A percentile compares a stretch with the other conserved stretches of the same genome.
phyloP scores from a whole-genome alignment of 1,140 invertebrate species.

The Micrasema longulum region DNA sequence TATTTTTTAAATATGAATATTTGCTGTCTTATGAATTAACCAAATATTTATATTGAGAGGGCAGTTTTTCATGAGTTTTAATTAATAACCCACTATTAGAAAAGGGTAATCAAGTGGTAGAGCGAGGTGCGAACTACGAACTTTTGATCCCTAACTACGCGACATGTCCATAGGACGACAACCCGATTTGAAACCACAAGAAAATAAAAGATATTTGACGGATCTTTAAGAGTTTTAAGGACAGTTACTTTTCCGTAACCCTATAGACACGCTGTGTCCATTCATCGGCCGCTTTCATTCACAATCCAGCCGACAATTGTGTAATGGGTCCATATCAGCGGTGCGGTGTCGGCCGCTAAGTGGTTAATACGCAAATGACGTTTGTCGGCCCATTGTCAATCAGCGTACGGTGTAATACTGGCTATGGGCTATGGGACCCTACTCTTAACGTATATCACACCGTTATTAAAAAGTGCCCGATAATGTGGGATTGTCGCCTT shows the following conservation, averaged over 20 bases:
- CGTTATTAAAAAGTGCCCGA: constrained; percentile 50
- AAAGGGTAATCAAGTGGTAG: too few relatives aligned
- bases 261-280: not conserved
- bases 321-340: constrained; percentile 44
- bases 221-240: too few relatives aligned
- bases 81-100: too few relatives aligned
- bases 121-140: too few relatives aligned
- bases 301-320: constrained; percentile 49
- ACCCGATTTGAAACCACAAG: too few relatives aligned
- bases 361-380: constrained; percentile 55
- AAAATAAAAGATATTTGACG: too few relatives aligned
- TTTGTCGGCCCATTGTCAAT: constrained; percentile 53
- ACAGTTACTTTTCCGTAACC: not conserved
- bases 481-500: constrained; percentile 33
- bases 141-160: too few relatives aligned
- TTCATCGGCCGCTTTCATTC: constrained; percentile 43
- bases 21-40: too few relatives aligned
- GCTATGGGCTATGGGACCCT: constrained; percentile 48
- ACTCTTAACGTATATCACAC: constrained; percentile 40
- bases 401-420: constrained; percentile 35
- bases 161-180: too few relatives aligned
- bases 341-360: constrained; percentile 37
- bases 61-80: too few relatives aligned
- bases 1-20: too few relatives aligned
- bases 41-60: too few relatives aligned